These are phyloP conservation scores for Allobates femoralis DNA, from an alignment of 2,797 vertebrate genomes.

Conservation along the genomic window DNA sequence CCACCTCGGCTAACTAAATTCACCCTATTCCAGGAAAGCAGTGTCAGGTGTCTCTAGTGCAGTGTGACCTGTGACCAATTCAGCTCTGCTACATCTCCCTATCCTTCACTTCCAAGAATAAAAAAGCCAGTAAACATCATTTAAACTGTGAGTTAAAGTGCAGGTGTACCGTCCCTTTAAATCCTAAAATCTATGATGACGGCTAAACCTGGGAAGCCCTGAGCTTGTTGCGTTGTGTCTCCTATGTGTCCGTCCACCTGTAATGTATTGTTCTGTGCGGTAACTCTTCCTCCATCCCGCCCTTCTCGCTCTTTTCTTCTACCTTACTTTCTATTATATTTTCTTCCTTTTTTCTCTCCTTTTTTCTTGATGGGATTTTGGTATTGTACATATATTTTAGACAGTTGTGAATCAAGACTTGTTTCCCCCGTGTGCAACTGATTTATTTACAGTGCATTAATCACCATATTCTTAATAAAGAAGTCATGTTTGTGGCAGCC, in stretches of 20 bases:
- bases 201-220: too few species aligned
- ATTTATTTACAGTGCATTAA: too few species aligned
- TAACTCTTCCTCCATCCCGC: background rate
- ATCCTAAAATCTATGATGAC: too few species aligned
- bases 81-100: too few species aligned
- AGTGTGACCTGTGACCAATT: too few species aligned
- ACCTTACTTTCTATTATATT: background rate
- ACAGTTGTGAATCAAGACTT: slow-evolving; percentile 36
- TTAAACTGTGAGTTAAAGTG: too few species aligned
- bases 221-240: background rate
- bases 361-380: background rate
- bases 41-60: too few species aligned
- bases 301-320: background rate
- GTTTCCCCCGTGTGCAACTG: background rate
- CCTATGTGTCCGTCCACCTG: background rate
- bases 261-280: background rate
- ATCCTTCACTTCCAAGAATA: too few species aligned
- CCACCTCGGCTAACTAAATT: too few species aligned
- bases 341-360: background rate
- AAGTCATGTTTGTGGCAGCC: background rate
- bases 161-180: too few species aligned
- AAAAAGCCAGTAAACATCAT: too few species aligned
- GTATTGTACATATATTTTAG: slow-evolving; percentile 4
- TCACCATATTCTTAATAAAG: background rate
- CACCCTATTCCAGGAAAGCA: too few species aligned